Conservation (phyloP, 2,797 vertebrate genomes). For the Cynodonichthys magdalenae region DNA sequence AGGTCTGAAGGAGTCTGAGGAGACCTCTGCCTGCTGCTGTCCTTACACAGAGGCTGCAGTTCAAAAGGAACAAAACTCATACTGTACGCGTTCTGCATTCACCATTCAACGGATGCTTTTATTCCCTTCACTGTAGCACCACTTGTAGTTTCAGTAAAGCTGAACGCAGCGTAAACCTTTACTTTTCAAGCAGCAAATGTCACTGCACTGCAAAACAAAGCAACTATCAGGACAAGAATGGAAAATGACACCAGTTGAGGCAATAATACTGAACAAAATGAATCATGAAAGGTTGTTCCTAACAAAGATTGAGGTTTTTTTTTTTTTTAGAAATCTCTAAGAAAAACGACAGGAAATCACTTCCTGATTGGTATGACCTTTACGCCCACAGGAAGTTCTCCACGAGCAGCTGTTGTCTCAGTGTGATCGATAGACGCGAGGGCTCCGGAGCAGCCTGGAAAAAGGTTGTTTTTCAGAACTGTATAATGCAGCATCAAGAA, state of each 20-base stretch:
- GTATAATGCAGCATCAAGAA: no score
- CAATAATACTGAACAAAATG: background rate
- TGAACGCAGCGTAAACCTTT: slow-evolving; percentile 35
- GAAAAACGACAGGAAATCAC: no score
- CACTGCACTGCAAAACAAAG: background rate
- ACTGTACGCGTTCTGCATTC: slow-evolving; percentile 56
- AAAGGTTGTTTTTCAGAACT: no score
- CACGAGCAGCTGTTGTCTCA: no score
- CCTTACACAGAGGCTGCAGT: slow-evolving; percentile 20
- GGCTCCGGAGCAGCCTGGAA: no score
- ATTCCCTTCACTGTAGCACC: slow-evolving; percentile 31
- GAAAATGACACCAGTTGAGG: background rate
- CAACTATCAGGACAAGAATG: background rate
- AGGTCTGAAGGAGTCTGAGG: slow-evolving; percentile 25
- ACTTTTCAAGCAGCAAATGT: slow-evolving; percentile 18
- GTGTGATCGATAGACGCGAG: no score
- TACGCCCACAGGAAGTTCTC: no score
- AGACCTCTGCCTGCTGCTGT: slow-evolving; percentile 40
- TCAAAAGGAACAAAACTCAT: slow-evolving; percentile 51
- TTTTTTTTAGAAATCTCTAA: no score
- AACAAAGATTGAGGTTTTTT: background rate
- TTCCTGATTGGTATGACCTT: no score
- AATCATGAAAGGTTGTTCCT: background rate
- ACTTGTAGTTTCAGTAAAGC: slow-evolving; percentile 32
- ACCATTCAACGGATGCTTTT: slow-evolving; percentile 40